These are phyloP conservation scores for Sandelia bainsii DNA, from an alignment of 2,797 vertebrate genomes.

Conservation along the genomic window DNA sequence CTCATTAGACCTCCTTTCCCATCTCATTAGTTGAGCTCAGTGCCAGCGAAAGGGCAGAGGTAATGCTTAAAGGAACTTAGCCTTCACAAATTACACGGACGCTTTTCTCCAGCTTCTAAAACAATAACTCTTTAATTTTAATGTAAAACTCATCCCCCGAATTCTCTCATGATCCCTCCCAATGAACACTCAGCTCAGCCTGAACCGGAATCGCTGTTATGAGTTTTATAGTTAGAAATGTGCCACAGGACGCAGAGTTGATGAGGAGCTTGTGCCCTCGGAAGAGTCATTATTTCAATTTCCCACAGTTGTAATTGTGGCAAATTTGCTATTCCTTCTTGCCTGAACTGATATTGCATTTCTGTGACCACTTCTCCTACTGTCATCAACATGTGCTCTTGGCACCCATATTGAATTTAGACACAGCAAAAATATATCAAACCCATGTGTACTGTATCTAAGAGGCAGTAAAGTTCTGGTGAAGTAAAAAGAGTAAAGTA, in stretches of 20 bases:
- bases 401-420: conserved; percentile 27
- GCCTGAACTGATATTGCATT: conserved; percentile 18
- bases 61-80: conserved; percentile 26
- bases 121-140: conserved; percentile 12
- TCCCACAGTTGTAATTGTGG: conserved; percentile 40
- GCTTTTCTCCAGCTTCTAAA: conserved; percentile 15
- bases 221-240: conserved; percentile 32
- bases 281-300: conserved; percentile 56
- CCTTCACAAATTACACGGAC: conserved; percentile 9
- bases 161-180: conserved; percentile 3
- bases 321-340: conserved; percentile 26
- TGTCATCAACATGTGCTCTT: conserved; percentile 9
- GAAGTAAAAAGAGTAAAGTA: neutral
- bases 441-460: neutral
- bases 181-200: neutral
- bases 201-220: neutral
- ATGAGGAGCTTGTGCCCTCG: conserved; percentile 25
- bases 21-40: conserved; percentile 57
- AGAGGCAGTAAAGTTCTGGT: neutral
- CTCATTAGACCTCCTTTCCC: conserved; percentile 35
- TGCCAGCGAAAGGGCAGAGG: conserved; percentile 10
- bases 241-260: conserved; percentile 34
- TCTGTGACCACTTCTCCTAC: conserved; percentile 13
- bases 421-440: neutral
- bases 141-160: conserved; percentile 5